A percentile compares a stretch with the other conserved stretches of the same genome.
Evolutionary conservation across 2,113 vertebrate genomes (phyloP).

Genomic region (Brienomyrus brachyistius): DNA sequence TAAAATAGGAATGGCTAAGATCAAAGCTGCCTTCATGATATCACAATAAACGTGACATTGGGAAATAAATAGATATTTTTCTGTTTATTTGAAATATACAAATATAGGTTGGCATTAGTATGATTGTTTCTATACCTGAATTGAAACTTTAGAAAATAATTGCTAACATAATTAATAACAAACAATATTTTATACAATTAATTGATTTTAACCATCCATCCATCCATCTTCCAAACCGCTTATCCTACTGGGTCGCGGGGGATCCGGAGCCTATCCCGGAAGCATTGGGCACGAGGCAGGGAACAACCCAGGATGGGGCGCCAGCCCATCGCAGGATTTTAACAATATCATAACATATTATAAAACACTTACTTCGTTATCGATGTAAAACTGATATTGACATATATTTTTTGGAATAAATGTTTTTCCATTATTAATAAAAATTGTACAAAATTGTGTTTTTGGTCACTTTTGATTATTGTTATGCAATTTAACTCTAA

Average conservation of each 20-base stretch:
- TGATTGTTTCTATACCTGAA: neutral
- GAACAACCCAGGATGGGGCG: no score
- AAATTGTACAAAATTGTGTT: neutral
- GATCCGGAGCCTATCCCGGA: no score
- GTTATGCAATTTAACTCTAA: neutral
- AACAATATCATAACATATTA: neutral
- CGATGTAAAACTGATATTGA: neutral
- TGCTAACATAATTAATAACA: neutral
- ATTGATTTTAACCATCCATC: neutral
- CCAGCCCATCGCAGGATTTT: neutral
- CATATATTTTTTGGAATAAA: neutral
- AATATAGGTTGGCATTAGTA: neutral
- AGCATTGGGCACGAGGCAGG: no score
- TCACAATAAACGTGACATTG: neutral
- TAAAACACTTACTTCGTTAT: neutral
- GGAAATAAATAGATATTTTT: neutral
- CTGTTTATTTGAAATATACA: neutral
- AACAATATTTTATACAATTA: neutral
- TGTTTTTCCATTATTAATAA: neutral
- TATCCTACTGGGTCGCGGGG: no score
- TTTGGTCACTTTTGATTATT: neutral
- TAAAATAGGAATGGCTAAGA: slow-evolving; percentile 32
- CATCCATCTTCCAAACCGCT: no score
- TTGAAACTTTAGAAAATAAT: neutral
- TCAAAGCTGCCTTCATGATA: slow-evolving; percentile 23